A percentile compares a stretch with the other conserved stretches of the same genome.
Conservation (phyloP, 2,888 invertebrate genomes). For the Drosophila greeni region DNA sequence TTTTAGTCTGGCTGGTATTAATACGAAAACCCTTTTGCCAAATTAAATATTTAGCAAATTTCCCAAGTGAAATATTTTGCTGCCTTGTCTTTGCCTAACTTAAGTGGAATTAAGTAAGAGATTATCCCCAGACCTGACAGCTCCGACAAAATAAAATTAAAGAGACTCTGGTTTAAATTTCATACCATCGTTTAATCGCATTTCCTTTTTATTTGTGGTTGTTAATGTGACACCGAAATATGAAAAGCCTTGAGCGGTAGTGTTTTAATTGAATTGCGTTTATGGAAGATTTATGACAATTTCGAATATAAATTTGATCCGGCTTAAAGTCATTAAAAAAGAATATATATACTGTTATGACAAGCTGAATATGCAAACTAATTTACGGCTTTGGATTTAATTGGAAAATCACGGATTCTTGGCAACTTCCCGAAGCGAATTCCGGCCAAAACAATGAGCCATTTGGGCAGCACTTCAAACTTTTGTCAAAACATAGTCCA, state of each 20-base stretch:
- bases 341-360: background rate
- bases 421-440: background rate
- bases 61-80: background rate
- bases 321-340: slow-evolving; percentile 1
- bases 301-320: slow-evolving; percentile 2
- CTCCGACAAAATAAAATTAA: background rate
- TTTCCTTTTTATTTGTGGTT: slow-evolving; percentile 3
- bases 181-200: slow-evolving; percentile 1
- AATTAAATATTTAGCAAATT: background rate
- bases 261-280: slow-evolving; percentile 10
- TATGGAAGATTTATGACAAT: background rate
- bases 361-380: slow-evolving; percentile 1
- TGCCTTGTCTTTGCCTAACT: background rate
- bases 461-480: slow-evolving; percentile 13
- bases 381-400: slow-evolving; percentile 1
- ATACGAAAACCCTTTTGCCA: background rate
- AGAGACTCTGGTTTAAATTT: background rate
- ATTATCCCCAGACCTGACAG: background rate
- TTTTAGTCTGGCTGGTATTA: background rate
- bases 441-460: slow-evolving; percentile 9
- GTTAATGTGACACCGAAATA: background rate
- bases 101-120: background rate
- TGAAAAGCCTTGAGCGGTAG: background rate
- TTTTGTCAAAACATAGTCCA: slow-evolving; percentile 5
- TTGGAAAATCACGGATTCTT: slow-evolving; percentile 10